Base-by-base conservation (phyloP, 1,140 invertebrate genomes). In the Zaprionus capensis region DNA sequence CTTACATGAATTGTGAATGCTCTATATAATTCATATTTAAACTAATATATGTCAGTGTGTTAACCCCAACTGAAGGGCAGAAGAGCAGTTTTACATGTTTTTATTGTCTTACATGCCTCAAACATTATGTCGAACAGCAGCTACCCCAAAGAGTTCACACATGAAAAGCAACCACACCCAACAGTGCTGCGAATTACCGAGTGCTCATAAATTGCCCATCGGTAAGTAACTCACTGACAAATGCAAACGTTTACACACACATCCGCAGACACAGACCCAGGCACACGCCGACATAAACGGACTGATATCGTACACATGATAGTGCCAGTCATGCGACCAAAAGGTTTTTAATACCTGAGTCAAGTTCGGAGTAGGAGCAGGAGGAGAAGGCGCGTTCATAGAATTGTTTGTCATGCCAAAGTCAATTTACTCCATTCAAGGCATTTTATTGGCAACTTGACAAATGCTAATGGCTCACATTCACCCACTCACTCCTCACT, bases 331-430 rank as follows among this genome's bases (percentile, higher is more conserved):
- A 88, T 90, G 71, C 64, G 74, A 76, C 49, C 44, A 71, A 83
- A 78, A 73, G 74, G 62, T 71, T 78, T 87, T 75, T 58, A 70
- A 70, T 70, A 59, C 71, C 63, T 51, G 34, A 74, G 49, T 63
- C 67, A 65, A 71, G 73, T 36, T 36, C 66, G 49, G 38, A 56
- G 4, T 4, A 38, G n/a, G 7, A 56, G 31, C 15, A 49, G 34
- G 6, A 59, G 44, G 69, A 55, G 28, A 24, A 41, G 14, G 38
- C 41, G 28, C 49, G 68, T 74, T 81, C 77, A 51, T 36, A 61
- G 83, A 84, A 90, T 71, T 90, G 84, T 88, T 81, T 90, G 84
- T 88, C 84, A 88, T 88, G 85, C 81, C 85, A 81, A 62, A 90
- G 85, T 87, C 84, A 87, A 87, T 88, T 88, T 88, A 79, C 78